Conservation (phyloP, 2,113 vertebrate genomes). For the Oostethus manadensis region DNA sequence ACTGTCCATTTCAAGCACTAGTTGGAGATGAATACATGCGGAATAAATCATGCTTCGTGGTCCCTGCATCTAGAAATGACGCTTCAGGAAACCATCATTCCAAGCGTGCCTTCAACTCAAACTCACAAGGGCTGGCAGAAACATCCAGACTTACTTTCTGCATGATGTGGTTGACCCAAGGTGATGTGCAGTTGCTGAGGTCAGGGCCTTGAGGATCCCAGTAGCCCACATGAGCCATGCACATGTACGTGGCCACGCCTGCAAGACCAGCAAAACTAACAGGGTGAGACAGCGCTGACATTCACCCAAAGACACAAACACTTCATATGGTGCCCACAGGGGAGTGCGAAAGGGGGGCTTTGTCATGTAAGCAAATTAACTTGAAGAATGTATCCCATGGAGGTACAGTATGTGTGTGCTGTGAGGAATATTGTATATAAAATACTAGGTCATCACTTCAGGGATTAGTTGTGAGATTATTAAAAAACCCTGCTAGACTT, state of each 20-base stretch:
- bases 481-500: neutral
- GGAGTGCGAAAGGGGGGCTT: neutral
- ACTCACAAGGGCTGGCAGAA: constrained; percentile 19
- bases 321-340: neutral
- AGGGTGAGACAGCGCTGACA: constrained; percentile 37
- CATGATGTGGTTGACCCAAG: constrained; percentile 96
- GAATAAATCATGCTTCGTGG: constrained; percentile 44
- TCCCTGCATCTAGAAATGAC: constrained; percentile 24
- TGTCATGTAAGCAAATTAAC: constrained; percentile 6
- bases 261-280: constrained; percentile 47
- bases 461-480: neutral
- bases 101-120: neutral
- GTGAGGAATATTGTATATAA: neutral
- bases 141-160: constrained; percentile 83
- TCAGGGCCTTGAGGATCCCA: constrained; percentile 95
- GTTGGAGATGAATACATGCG: constrained; percentile 36
- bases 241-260: constrained; percentile 92
- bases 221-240: constrained; percentile 80
- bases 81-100: constrained; percentile 34
- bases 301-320: constrained; percentile 35
- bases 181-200: constrained; percentile 97
- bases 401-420: neutral
- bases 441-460: neutral
- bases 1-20: constrained; percentile 13
- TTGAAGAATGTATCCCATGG: neutral